phyloP scores from a whole-genome alignment of 37 sponge, comb jelly and placozoan genomes.

The Tethya wilhelma region DNA sequence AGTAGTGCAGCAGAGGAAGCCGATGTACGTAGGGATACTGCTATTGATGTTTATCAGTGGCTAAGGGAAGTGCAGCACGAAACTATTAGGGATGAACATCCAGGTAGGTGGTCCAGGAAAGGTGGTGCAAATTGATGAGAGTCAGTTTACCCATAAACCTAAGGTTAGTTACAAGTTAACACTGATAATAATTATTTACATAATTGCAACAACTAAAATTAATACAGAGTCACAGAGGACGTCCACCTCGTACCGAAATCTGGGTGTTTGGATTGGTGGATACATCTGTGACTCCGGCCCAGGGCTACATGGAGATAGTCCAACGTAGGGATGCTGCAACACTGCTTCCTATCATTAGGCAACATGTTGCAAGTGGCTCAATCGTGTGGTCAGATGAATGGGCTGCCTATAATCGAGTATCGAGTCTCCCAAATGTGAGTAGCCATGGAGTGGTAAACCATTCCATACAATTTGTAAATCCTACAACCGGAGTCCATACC shows the following conservation, averaged over 20 bases:
- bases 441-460: constrained; percentile 66
- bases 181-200: too few species aligned
- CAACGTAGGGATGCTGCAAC: constrained; percentile 51
- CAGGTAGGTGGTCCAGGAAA: constrained; percentile 50
- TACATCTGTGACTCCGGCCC: constrained; percentile 13
- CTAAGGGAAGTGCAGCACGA: constrained; percentile 44
- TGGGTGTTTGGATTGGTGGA: constrained; percentile 84
- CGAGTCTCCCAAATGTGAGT: constrained; percentile 30
- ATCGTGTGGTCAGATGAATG: constrained; percentile 65
- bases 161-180: too few species aligned
- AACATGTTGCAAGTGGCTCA: constrained; percentile 47
- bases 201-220: too few species aligned
- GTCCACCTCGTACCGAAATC: constrained; percentile 24
- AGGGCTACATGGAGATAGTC: constrained; percentile 77
- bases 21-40: constrained; percentile 25
- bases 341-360: constrained; percentile 65
- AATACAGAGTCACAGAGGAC: constrained; percentile 50
- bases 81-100: constrained; percentile 4
- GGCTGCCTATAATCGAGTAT: constrained; percentile 52
- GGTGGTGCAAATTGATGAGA: constrained; percentile 60
- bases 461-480: constrained; percentile 56
- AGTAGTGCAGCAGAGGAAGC: constrained; percentile 30
- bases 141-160: constrained; percentile 52
- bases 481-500: constrained; percentile 64
- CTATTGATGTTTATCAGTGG: constrained; percentile 60